A percentile compares a stretch with the other conserved stretches of the same genome.
These are phyloP conservation scores for Sympetrum striolatum DNA, from an alignment of 2,888 invertebrate genomes.

Conservation along the genomic window DNA sequence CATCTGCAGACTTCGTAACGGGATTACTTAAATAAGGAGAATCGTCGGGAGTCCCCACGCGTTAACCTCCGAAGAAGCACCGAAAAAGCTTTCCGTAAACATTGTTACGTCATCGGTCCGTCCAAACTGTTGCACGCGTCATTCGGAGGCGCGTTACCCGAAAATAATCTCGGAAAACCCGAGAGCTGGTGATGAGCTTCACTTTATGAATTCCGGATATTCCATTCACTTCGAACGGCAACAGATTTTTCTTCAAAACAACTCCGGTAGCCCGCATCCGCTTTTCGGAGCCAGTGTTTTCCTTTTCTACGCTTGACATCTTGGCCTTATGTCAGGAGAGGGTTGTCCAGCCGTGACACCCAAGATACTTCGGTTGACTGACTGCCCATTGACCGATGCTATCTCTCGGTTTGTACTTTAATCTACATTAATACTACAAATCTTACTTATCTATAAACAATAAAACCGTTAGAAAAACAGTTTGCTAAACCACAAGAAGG, in stretches of 20 bases:
- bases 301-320: background rate
- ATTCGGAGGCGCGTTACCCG: background rate
- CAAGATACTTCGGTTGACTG: too few species aligned
- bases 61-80: background rate
- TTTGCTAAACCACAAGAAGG: too few species aligned
- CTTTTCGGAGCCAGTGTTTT: background rate
- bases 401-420: too few species aligned
- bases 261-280: background rate
- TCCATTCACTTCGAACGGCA: background rate
- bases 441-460: too few species aligned
- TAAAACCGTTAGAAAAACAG: too few species aligned
- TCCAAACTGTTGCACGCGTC: conserved; percentile 11
- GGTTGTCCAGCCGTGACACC: too few species aligned
- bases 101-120: background rate
- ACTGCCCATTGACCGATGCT: too few species aligned
- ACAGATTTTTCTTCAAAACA: background rate
- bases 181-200: background rate
- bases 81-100: background rate
- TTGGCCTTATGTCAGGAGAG: too few species aligned
- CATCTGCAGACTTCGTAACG: background rate
- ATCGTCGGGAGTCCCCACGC: background rate
- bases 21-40: background rate
- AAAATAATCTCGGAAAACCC: background rate
- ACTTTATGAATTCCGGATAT: background rate
- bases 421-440: too few species aligned